Base-by-base conservation (phyloP, 2,888 invertebrate genomes). In the Rutpela maculata region DNA sequence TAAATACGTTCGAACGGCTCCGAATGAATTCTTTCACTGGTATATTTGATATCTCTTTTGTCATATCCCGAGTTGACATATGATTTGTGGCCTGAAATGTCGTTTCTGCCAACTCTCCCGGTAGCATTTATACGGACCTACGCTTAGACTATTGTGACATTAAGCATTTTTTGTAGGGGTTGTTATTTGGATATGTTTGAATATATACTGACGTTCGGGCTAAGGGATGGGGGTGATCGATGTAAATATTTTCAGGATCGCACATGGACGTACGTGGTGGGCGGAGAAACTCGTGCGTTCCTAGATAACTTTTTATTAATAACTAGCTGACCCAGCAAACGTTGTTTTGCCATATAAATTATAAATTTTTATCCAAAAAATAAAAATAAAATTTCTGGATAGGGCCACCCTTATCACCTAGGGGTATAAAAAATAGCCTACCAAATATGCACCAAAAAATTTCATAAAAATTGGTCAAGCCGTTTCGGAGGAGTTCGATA, bases 71-170 rank as follows among this genome's bases (percentile, higher is more conserved):
- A 85, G 85, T 86, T 87, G 87, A 87, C 88, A 84, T 87, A 88
- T 88, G 88, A 88, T 88, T 88, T 88, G 88, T 88, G 88, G 88
- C 86, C 85, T 82, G 82, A 84, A 86, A 86, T 85, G 85, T 85
- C 86, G 83, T 80, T 78, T 80, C 81, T 82, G 79, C 82, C 62
- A 56, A 59, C 31, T 70, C 75, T 70, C 56, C 65, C 81, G 83
- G 81, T 84, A 86, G 85, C 86, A 85, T 86, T 87, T 86, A 86
- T 86, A 85, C 85, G 81, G 79, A 78, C 81, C 81, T 79, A 18
- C 85, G 85, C 85, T 85, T 85, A 86, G 85, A 85, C 86, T 85
- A 86, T 87, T 86, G 86, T 86, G 87, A 87, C 87, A 87, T 86
- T 87, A 86, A 86, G 84, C 83, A 86, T 86, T 85, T 85, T 78